Conservation (phyloP, 2,797 vertebrate species). For the Neosalanx taihuensis region DNA sequence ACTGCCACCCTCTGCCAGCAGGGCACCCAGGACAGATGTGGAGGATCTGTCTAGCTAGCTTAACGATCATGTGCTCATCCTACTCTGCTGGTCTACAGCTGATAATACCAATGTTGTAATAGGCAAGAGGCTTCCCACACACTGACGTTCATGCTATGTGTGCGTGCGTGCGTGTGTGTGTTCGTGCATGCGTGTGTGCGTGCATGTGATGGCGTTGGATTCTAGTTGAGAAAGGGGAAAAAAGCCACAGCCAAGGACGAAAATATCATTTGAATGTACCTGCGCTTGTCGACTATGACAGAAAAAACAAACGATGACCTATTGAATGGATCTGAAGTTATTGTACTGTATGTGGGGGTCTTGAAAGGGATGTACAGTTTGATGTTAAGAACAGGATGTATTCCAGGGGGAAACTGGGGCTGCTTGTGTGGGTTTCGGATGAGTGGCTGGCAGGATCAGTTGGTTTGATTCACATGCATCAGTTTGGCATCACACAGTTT, state of each 20-base stretch:
- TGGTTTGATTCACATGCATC: constrained; percentile 17
- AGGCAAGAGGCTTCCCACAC: constrained; percentile 15
- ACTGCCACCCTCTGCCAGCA: not conserved
- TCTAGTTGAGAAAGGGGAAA: not conserved
- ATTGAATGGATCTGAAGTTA: too few relatives aligned
- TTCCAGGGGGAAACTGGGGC: not conserved
- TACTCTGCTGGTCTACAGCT: constrained; percentile 37
- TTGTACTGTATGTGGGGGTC: too few relatives aligned
- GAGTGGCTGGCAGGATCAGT: constrained; percentile 6
- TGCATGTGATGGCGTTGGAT: not conserved
- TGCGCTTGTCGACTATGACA: too few relatives aligned
- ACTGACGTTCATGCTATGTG: not conserved
- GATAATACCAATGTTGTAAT: constrained; percentile 20
- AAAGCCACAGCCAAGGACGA: too few relatives aligned
- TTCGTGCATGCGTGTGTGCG: not conserved
- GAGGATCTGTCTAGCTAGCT: too few relatives aligned
- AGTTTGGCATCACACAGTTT: constrained; percentile 38
- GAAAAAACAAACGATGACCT: too few relatives aligned
- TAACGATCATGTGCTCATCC: too few relatives aligned
- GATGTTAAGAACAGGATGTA: not conserved
- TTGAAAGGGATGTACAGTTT: too few relatives aligned
- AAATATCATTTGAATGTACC: too few relatives aligned
- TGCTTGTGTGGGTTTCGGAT: not conserved
- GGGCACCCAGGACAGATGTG: not conserved
- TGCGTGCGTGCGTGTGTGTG: not conserved